Conservation (phyloP, 2,113 vertebrate species). For the Hassar affinis region DNA sequence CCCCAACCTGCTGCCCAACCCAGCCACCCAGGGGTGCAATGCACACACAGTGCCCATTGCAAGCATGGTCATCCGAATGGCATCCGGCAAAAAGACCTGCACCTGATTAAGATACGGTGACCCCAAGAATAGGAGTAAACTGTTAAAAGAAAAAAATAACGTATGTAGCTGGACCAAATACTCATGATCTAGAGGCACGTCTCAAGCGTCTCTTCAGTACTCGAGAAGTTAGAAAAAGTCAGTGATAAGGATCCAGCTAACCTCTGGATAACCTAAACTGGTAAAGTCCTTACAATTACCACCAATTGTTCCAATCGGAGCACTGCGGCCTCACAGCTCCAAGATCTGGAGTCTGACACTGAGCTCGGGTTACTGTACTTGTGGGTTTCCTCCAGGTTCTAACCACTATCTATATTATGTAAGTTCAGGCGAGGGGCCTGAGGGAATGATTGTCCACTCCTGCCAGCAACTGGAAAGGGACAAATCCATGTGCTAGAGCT, state of each 20-base stretch:
- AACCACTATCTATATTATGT: constrained; percentile 28
- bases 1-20: no score
- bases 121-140: no score
- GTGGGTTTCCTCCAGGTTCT: constrained; percentile 11
- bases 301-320: not conserved
- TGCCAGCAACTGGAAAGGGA: constrained; percentile 25
- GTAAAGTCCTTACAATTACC: not conserved
- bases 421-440: not conserved
- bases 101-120: no score
- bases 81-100: no score
- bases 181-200: no score
- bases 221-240: not conserved
- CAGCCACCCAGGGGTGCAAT: no score
- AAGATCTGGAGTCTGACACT: not conserved
- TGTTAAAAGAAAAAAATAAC: no score
- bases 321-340: not conserved
- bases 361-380: constrained; percentile 13
- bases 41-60: no score
- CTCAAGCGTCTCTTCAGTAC: not conserved
- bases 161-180: no score
- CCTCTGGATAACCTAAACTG: constrained; percentile 3
- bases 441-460: not conserved
- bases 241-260: not conserved
- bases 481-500: constrained; percentile 18
- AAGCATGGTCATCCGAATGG: no score